Evolutionary conservation across 2,888 invertebrate genomes (phyloP).

Genomic region (Morpho deidamia): DNA sequence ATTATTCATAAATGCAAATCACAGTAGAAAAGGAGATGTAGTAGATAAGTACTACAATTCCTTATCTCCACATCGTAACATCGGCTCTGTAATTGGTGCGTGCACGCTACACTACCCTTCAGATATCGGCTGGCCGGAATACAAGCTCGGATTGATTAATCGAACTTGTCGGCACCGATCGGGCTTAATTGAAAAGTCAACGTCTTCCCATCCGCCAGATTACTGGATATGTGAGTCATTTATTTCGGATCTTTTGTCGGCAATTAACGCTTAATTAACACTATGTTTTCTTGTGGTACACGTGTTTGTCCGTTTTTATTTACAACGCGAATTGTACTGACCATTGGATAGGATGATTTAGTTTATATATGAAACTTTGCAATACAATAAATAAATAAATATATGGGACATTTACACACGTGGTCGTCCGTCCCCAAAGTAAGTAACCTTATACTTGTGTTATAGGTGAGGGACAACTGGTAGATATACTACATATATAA

Average conservation of each 20-base stretch:
- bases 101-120: slow-evolving; percentile 33
- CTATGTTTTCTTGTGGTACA: slow-evolving; percentile 1
- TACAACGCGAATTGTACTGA: too few relatives aligned
- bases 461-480: too few relatives aligned
- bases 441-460: too few relatives aligned
- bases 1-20: too few relatives aligned
- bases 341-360: too few relatives aligned
- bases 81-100: slow-evolving; percentile 36
- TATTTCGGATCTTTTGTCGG: slow-evolving; percentile 33
- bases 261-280: slow-evolving; percentile 12
- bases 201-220: slow-evolving; percentile 55
- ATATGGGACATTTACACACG: too few relatives aligned
- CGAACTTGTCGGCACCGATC: slow-evolving; percentile 42
- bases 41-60: not conserved
- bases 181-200: slow-evolving; percentile 76
- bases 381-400: too few relatives aligned
- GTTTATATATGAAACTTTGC: too few relatives aligned
- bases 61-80: not conserved
- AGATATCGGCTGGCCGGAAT: slow-evolving; percentile 32
- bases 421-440: too few relatives aligned
- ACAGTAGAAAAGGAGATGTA: too few relatives aligned
- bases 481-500: too few relatives aligned
- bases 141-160: slow-evolving; percentile 53
- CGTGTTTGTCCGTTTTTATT: too few relatives aligned
- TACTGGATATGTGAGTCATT: slow-evolving; percentile 51